Conservation (phyloP, 2,797 vertebrate genomes). For the Phyllotis vaccarum region DNA sequence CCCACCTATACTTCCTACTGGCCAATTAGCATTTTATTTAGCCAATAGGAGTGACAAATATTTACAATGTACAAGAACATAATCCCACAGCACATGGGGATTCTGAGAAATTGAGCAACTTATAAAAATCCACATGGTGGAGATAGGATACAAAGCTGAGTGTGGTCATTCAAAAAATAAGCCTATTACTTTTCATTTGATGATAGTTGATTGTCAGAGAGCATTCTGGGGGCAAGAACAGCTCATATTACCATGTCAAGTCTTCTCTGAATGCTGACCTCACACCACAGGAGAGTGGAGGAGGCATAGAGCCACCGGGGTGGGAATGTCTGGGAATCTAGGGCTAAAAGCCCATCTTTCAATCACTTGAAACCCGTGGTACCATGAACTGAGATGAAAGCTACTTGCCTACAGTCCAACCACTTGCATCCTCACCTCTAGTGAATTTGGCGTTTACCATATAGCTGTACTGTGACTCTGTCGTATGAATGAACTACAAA, state of each 20-base stretch:
- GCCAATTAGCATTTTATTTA: no score
- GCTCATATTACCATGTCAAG: neutral
- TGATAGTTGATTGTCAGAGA: neutral
- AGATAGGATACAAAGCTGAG: neutral
- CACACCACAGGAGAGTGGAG: neutral
- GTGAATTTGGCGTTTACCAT: neutral
- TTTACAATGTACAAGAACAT: no score
- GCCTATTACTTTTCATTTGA: neutral
- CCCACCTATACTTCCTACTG: no score
- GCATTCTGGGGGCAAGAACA: neutral
- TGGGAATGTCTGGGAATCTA: neutral
- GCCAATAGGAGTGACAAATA: no score
- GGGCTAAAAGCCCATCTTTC: neutral
- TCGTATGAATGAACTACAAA: neutral
- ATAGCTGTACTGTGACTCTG: neutral
- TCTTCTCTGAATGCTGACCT: neutral
- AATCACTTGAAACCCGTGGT: neutral
- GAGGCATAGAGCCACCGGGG: neutral
- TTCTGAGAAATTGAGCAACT: neutral
- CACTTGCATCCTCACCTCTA: neutral
- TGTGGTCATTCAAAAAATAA: neutral
- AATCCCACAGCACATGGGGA: neutral
- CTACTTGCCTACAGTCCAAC: neutral
- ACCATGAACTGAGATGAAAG: neutral
- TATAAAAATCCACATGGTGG: neutral